Conservation (phyloP, 2,797 vertebrate genomes). For the Myotis daubentonii region DNA sequence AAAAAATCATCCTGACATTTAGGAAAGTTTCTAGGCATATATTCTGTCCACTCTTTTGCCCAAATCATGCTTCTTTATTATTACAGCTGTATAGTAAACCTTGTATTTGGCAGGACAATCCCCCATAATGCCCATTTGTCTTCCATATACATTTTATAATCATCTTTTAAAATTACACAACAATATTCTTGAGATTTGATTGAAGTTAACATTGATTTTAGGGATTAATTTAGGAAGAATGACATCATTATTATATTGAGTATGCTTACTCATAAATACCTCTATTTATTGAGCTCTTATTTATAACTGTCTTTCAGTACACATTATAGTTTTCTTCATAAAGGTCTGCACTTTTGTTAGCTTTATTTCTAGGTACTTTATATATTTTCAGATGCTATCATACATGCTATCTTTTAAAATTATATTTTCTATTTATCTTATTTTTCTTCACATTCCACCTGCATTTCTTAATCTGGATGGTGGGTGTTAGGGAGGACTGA, state of each 20-base stretch:
- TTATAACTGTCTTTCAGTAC: slow-evolving; percentile 1
- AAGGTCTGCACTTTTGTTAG: background rate
- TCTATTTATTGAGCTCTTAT: slow-evolving; percentile 39
- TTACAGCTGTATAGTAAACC: slow-evolving; percentile 22
- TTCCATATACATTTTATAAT: slow-evolving; percentile 30
- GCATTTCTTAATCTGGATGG: background rate
- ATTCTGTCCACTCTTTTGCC: background rate
- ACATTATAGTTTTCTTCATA: slow-evolving; percentile 35
- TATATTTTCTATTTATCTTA: background rate
- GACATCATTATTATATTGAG: background rate
- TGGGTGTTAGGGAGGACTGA: background rate
- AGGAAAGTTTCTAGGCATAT: background rate
- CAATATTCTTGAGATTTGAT: slow-evolving; percentile 28
- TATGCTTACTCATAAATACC: background rate
- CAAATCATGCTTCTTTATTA: slow-evolving; percentile 7
- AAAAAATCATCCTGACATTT: background rate
- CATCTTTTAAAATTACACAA: background rate
- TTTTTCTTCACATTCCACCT: background rate
- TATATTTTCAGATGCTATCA: slow-evolving; percentile 14
- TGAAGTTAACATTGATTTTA: background rate
- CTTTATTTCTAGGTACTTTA: slow-evolving; percentile 12
- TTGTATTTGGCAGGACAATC: slow-evolving; percentile 34
- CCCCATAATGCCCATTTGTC: background rate
- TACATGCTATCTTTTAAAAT: slow-evolving; percentile 23
- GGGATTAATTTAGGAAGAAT: background rate